Evolutionary conservation across 2,888 invertebrate genomes (phyloP), one percentile per base, ranked within the genome.

Genomic region (Anagyrus pseudococci): DNA sequence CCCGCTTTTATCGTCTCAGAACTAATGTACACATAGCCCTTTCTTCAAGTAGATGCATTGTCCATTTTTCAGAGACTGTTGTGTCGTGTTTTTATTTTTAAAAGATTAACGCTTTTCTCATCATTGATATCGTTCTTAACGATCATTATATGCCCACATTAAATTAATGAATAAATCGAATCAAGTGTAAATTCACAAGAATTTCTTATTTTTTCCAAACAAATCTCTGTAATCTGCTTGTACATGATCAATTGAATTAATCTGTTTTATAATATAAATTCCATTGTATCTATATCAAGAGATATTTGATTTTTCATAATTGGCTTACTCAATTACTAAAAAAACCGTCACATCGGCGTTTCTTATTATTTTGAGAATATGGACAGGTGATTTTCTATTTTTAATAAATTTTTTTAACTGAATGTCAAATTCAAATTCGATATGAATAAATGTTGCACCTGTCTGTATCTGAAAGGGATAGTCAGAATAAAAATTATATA

Each of bases 1-100:
- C 63, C 58, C 53, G 70, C 68, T 71, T 68, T 56, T 37, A 58
- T 62, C 52, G 33, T 57, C 26, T 56, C 25, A 60, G 23, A 57
- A 60, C 20, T 55, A 56, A 59, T 56, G 43, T 56, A 53, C 52
- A 62, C 52, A 59, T 37, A 10, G 23, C 15, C 41, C 43, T 50
- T 47, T 57, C 52, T 62, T 60, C 48, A 61, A 58, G 17, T 61
- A 61, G 60, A 61, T 58, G 47, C 52, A 64, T 59, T 8, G 8
- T 55, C 8, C 44, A 60, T 50, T 25, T 47, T n/a, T 54, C n/a
- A 19, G 49, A 60, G 33, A 57, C 19, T 41, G 20, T 37, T 47
- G 25, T 56, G 25, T 58, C n/a, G 20, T 43, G 43, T 52, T 48
- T 56, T 44, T 26, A 48, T 54, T 54, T 58, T 15, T 26, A 47